A percentile compares a stretch with the other conserved stretches of the same genome.
phyloP scores from a whole-genome alignment of 30 jellyfish, hydroid and myxozoan species.

The Chironex yamaguchii region DNA sequence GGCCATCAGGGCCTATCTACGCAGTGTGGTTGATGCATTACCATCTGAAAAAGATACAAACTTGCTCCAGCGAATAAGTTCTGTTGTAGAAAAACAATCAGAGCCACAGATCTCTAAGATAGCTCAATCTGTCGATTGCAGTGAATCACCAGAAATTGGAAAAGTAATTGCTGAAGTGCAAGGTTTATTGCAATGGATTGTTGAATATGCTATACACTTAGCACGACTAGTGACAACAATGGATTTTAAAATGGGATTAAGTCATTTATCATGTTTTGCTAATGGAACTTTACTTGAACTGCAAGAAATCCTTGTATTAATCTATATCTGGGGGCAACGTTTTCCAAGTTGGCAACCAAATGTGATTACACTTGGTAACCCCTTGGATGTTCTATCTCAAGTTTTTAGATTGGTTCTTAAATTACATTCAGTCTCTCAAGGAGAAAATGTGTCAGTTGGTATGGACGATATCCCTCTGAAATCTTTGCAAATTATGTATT shows the following conservation, averaged over 20 bases:
- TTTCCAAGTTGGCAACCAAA: not conserved
- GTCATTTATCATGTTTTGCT: not conserved
- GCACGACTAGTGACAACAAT: not conserved
- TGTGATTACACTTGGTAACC: not conserved
- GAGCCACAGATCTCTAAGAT: not conserved
- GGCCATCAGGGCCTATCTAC: not conserved
- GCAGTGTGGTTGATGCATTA: not conserved
- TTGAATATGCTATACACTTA: not conserved
- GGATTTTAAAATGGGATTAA: not conserved
- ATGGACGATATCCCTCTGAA: not conserved
- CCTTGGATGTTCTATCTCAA: not conserved
- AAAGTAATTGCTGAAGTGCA: not conserved
- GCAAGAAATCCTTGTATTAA: not conserved
- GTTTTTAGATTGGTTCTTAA: not conserved
- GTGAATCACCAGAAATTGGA: not conserved
- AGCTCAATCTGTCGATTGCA: not conserved
- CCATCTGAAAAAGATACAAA: not conserved
- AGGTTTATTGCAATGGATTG: not conserved
- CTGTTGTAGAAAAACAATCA: not conserved
- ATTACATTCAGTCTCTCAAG: not conserved
- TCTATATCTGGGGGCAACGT: not conserved
- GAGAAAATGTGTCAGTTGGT: not conserved
- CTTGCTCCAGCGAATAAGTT: not conserved
- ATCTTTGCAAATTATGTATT: not conserved
- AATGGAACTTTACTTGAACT: not conserved